Evolutionary conservation across 2,888 invertebrate species (phyloP).

Genomic region (Theretra japonica): DNA sequence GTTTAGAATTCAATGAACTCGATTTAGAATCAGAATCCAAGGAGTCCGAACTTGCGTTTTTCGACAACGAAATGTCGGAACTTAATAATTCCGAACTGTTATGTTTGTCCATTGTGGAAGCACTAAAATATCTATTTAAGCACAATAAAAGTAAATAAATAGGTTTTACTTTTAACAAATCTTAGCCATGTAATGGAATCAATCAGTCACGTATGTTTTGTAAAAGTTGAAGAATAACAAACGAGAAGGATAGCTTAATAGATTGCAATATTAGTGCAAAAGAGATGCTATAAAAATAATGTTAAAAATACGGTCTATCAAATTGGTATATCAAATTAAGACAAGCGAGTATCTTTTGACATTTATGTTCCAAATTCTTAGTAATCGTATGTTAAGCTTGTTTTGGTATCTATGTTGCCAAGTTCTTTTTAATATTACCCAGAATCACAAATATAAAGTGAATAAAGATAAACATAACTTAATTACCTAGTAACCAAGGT

Average conservation of each 20-base stretch:
- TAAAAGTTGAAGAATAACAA: not conserved
- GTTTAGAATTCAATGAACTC: conserved; percentile 93
- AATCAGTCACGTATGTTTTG: not conserved
- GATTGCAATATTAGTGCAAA: not conserved
- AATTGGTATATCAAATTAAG: not conserved
- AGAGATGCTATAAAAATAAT: not conserved
- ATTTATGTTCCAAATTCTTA: not conserved
- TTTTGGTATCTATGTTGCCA: not conserved
- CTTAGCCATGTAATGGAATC: conserved; percentile 13
- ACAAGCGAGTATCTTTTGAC: not conserved
- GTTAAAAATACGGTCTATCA: not conserved
- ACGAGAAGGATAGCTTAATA: not conserved
- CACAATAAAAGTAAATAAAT: conserved; percentile 11
- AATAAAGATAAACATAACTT: not conserved
- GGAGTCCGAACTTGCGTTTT: conserved; percentile 92
- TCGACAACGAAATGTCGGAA: conserved; percentile 87
- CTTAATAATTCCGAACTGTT: conserved; percentile 87
- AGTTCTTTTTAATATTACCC: not conserved
- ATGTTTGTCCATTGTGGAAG: conserved; percentile 85
- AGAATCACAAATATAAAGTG: not conserved
- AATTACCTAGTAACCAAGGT: not conserved
- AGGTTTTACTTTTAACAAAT: not conserved
- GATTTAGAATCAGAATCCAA: conserved; percentile 94
- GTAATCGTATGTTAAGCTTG: not conserved
- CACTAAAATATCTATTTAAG: not conserved